Base-by-base conservation (phyloP, 1,140 invertebrate species). In the Ceratoteleas bidentatus region DNA sequence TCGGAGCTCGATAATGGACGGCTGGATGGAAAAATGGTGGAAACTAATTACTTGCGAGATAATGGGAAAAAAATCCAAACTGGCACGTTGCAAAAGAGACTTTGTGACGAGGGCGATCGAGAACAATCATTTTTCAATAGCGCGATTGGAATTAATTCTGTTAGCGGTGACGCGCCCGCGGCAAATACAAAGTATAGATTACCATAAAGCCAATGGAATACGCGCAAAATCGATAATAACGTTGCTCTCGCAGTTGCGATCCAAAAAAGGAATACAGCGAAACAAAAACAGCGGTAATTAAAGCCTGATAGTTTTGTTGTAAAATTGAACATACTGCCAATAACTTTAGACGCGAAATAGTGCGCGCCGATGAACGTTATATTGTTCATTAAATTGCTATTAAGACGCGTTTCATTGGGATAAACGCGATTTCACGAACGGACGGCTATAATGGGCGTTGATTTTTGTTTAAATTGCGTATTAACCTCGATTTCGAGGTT, bases 101-200 rank as follows among this genome's bases (percentile, higher is more conserved):
- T 78, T 74, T 78, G 70, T 79, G 81, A 79, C 81, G 74, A 74
- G 80, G 60, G 64, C 80, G 81, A 83, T 76, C 81, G 81, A 72
- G 81, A 72, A 79, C 70, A 83, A 83, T 83, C 81, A 83, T 83
- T 83, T 76, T 79, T 75, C 81, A 79, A 83, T 83, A 75, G 81
- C 66, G 70, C 75, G 76, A 83, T 83, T 83, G 75, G 70, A 76
- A 83, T 76, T 79, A 83, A 83, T 83, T 75, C 62, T 72, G 81
- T 83, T 83, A 83, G 66, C 72, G 72, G 75, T 79, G 70, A 75
- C 76, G 76, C 68, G 81, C 76, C 65, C 76, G 72, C 62, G 76
- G 81, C 75, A 62, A 83, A 75, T 83, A 70, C 65, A 83, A 74
- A 78, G 74, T 83, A 78, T 83, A 83, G 70, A 83, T 83, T 83